phyloP scores from a whole-genome alignment of 2,113 vertebrate species.

The Cottus gobio region DNA sequence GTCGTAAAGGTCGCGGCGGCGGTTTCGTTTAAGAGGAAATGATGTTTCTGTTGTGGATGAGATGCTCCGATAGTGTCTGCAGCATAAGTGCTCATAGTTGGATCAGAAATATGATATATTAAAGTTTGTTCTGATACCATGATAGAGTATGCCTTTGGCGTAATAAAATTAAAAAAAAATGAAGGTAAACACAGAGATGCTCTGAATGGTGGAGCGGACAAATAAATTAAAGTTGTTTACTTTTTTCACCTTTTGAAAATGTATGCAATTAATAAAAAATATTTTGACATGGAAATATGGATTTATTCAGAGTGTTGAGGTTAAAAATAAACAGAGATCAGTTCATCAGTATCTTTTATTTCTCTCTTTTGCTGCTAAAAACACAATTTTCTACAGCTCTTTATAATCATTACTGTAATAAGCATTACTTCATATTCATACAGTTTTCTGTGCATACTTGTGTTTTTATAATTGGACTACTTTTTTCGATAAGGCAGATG shows the following conservation, averaged over 20 bases:
- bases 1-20: slow-evolving; percentile 25
- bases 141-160: not conserved
- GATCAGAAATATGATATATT: slow-evolving; percentile 22
- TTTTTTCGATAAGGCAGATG: not conserved
- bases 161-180: not conserved
- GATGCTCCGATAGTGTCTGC: not conserved
- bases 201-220: not conserved
- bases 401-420: not conserved
- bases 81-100: not conserved
- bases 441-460: not conserved
- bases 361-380: not conserved
- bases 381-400: not conserved
- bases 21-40: slow-evolving; percentile 14
- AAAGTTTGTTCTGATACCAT: slow-evolving; percentile 5
- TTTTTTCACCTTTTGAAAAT: not conserved
- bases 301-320: not conserved
- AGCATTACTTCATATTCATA: not conserved
- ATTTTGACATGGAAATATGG: not conserved
- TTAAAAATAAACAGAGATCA: not conserved
- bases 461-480: not conserved
- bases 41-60: slow-evolving; percentile 9
- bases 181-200: not conserved
- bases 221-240: too few species aligned
- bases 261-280: not conserved
- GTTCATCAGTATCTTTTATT: not conserved